A percentile compares a stretch with the other conserved stretches of the same genome.
Conservation (phyloP, 2,888 invertebrate species). For the Chymomyza procnemis region DNA sequence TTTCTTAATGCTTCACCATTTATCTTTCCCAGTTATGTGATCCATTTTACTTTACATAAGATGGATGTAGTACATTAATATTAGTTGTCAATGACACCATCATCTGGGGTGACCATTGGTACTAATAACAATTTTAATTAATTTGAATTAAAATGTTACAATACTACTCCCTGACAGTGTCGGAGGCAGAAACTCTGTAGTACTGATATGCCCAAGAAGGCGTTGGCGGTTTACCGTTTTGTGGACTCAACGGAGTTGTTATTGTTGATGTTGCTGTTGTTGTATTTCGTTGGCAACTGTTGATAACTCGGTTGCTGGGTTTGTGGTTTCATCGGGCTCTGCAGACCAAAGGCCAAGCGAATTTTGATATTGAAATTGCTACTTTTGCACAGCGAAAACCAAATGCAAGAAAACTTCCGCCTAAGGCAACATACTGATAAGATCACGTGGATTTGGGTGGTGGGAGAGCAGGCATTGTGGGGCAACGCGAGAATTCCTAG, state of each 20-base stretch:
- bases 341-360: slow-evolving; percentile 66
- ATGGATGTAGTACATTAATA: slow-evolving; percentile 18
- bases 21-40: slow-evolving; percentile 45
- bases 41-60: slow-evolving; percentile 43
- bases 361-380: slow-evolving; percentile 71
- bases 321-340: slow-evolving; percentile 29
- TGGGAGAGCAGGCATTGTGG: slow-evolving; percentile 19
- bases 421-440: slow-evolving; percentile 58
- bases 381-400: slow-evolving; percentile 50
- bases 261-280: slow-evolving; percentile 3
- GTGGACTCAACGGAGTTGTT: slow-evolving; percentile 51
- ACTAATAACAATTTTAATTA: slow-evolving; percentile 58
- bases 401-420: slow-evolving; percentile 62
- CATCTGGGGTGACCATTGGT: slow-evolving; percentile 42
- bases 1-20: slow-evolving; percentile 58
- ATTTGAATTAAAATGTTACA: slow-evolving; percentile 66
- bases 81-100: slow-evolving; percentile 52
- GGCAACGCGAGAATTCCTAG: slow-evolving; percentile 27
- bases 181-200: slow-evolving; percentile 8
- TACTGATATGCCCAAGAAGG: slow-evolving; percentile 61
- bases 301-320: slow-evolving; percentile 24
- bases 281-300: slow-evolving; percentile 17
- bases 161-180: slow-evolving; percentile 28
- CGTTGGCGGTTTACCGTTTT: slow-evolving; percentile 70
- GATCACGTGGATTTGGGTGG: slow-evolving; percentile 40